These are phyloP conservation scores for Ochropleura leucogaster DNA, from an alignment of 2,888 invertebrate genomes.

Conservation along the genomic window DNA sequence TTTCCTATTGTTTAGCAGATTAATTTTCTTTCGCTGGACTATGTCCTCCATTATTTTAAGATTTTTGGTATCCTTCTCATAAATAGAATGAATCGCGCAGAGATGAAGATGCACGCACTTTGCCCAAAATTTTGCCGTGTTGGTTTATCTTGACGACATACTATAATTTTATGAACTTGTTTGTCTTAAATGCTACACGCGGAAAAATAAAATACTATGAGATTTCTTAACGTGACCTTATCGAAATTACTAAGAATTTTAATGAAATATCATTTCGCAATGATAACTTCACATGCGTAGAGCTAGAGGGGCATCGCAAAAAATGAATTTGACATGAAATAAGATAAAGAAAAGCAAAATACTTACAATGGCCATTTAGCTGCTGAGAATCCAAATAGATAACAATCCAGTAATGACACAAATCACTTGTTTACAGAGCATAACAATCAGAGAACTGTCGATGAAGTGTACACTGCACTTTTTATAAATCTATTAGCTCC, in stretches of 20 bases:
- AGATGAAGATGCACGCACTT: neutral
- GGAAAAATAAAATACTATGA: neutral
- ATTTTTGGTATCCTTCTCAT: neutral
- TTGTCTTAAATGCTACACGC: neutral
- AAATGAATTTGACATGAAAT: constrained; percentile 37
- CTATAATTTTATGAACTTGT: constrained; percentile 3
- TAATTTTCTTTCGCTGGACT: neutral
- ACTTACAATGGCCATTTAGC: constrained; percentile 86
- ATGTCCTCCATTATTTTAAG: too few relatives aligned
- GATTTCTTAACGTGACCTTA: neutral
- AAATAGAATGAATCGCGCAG: neutral
- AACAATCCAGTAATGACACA: constrained; percentile 86
- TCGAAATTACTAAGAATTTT: constrained; percentile 9
- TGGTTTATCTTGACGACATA: neutral
- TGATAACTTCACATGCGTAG: neutral
- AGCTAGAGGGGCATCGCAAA: constrained; percentile 4
- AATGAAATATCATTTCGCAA: constrained; percentile 4
- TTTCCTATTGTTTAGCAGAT: constrained; percentile 31
- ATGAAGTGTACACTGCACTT: constrained; percentile 81
- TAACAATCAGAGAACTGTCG: constrained; percentile 76
- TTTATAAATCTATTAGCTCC: constrained; percentile 75
- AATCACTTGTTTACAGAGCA: constrained; percentile 82
- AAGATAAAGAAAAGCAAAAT: constrained; percentile 56
- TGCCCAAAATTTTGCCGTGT: neutral
- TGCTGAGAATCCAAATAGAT: constrained; percentile 80